Percentiles rank a stretch among this genome's conserved stretches.
Conservation (phyloP, 2,797 vertebrate genomes). For the Poeciliopsis presidionis region DNA sequence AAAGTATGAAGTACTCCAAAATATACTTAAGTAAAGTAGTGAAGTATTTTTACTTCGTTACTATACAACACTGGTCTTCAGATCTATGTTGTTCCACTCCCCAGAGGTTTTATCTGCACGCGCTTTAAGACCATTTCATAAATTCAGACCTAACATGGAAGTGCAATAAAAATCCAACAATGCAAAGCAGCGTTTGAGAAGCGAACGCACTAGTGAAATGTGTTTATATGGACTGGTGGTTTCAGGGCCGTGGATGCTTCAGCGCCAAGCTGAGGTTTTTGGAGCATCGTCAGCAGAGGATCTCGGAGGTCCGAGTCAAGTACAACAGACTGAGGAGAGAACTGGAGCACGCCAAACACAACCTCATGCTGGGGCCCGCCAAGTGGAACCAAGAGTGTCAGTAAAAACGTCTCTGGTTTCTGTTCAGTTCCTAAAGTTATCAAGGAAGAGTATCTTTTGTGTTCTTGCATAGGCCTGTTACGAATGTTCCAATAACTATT, state of each 20-base stretch:
- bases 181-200: not conserved
- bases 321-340: slow-evolving; percentile 90
- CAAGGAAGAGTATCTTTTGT: not conserved
- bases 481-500: too few relatives aligned
- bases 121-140: not conserved
- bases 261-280: slow-evolving; percentile 91
- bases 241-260: slow-evolving; percentile 87
- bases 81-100: slow-evolving; percentile 27
- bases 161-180: not conserved
- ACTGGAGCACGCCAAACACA: slow-evolving; percentile 87
- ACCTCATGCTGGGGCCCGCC: slow-evolving; percentile 88
- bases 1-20: too few relatives aligned
- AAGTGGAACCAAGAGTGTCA: slow-evolving; percentile 93
- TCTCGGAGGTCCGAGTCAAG: slow-evolving; percentile 87
- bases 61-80: too few relatives aligned
- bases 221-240: slow-evolving; percentile 28
- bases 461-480: not conserved
- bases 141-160: not conserved
- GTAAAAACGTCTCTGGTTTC: slow-evolving; percentile 42
- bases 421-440: not conserved
- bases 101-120: slow-evolving; percentile 20
- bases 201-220: slow-evolving; percentile 22
- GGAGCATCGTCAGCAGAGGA: slow-evolving; percentile 90
- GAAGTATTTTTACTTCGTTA: too few relatives aligned
- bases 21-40: too few relatives aligned